Evolutionary conservation across 2,888 invertebrate genomes (phyloP), one percentile per base, ranked within the genome.

Genomic region (Amiota minor): DNA sequence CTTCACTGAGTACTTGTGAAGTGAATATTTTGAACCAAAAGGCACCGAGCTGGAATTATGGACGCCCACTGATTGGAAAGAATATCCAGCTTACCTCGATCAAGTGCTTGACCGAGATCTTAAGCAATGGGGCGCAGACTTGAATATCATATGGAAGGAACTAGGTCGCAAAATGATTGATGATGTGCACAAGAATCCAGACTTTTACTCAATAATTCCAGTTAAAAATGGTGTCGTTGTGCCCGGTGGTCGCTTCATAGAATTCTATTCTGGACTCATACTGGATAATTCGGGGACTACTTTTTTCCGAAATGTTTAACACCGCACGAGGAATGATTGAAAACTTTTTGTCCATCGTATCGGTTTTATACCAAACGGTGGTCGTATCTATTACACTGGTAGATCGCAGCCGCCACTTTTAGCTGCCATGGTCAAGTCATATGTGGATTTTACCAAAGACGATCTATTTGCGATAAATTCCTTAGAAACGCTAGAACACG

Each of bases 201-300:
- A 95, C 2, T 91, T 92, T 49, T 97, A 97, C 90, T 97, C 97
- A 74, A 94, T 98, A 78, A 95, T 98, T 82, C 95, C 95, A 80
- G 95, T 98, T 1, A 93, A 95, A 0, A 92, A 98, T 88, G 94
- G 95, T 16, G 94, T 96, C 2, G 94, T 96, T 79, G 94, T 98
- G 0, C 98, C 98, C 16, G 98, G 98, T 61, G 98, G 98, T 11
- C 91, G 98, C 78, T 96, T 96, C 85, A 92, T 94, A 53, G 96
- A 96, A 89, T 95, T 95, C 88, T 98, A 97, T 89, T 98, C 89
- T 98, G 98, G 98, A 98, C 89, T 96, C 97, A 0, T 98, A 96
- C 88, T 98, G 98, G 97, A 96, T 97, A 73, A 92, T 98, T 79
- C 93, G 95, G 81, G 98, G 98, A 1, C 91, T 98, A 0, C 91